Percentiles rank a stretch among this genome's conserved stretches.
Conservation (phyloP, 2,113 vertebrate species). For the Stictonetta naevosa region DNA sequence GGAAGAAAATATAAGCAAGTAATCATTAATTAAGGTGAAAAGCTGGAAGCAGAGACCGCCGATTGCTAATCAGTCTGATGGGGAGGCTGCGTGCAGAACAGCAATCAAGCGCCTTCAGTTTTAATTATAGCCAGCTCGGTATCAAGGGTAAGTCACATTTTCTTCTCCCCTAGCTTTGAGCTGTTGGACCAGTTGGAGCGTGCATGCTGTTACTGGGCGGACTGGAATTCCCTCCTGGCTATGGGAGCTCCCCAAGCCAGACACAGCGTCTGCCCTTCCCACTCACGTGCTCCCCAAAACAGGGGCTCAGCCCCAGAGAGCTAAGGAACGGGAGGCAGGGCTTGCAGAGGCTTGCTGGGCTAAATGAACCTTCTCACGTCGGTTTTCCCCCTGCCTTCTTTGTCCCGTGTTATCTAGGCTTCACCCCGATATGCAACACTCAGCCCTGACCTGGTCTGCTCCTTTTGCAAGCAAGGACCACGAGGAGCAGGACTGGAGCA, state of each 20-base stretch:
- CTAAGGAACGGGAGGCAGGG: neutral
- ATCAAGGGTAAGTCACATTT: neutral
- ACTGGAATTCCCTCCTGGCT: neutral
- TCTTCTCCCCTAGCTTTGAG: neutral
- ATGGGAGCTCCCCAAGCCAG: neutral
- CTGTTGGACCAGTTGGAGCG: neutral
- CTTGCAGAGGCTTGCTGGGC: neutral
- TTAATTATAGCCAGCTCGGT: neutral
- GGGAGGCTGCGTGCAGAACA: neutral
- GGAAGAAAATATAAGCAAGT: conserved; percentile 13
- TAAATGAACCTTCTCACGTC: neutral
- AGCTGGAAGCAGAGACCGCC: neutral
- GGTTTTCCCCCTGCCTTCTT: neutral
- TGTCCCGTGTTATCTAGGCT: neutral
- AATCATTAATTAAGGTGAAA: conserved; percentile 24
- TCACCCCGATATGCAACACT: neutral
- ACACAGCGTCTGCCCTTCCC: neutral
- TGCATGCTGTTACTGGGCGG: neutral
- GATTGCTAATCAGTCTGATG: neutral
- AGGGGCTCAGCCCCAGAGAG: neutral
- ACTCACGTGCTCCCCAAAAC: neutral
- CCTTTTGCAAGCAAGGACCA: neutral
- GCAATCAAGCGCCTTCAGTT: neutral
- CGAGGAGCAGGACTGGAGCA: neutral
- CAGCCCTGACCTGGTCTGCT: neutral